Evolutionary conservation across 2,113 vertebrate genomes (phyloP).

Genomic region (Dryoscopus gambensis): DNA sequence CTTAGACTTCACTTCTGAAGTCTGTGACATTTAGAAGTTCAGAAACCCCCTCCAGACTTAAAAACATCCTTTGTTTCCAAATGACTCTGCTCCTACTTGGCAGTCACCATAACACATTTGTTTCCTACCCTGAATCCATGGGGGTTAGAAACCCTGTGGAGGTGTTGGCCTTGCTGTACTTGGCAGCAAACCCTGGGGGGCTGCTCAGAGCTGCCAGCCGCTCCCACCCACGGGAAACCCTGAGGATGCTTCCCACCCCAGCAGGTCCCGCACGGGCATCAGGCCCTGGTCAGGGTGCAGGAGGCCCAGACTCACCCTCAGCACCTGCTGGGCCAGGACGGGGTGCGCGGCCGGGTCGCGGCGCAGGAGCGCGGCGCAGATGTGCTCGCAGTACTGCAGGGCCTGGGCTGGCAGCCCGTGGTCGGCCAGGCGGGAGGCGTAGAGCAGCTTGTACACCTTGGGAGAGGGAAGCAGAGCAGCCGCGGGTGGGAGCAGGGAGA

Average conservation of each 20-base stretch:
- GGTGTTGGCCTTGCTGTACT: not conserved
- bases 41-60: not conserved
- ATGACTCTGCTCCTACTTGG: not conserved
- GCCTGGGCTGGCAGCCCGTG: conserved; percentile 82
- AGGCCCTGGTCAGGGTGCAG: not conserved
- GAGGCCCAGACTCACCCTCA: conserved; percentile 74
- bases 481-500: not conserved
- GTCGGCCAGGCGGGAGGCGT: conserved; percentile 85
- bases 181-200: not conserved
- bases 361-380: conserved; percentile 67
- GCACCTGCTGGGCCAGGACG: conserved; percentile 76
- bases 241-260: not conserved
- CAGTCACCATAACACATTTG: not conserved
- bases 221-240: not conserved
- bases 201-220: not conserved
- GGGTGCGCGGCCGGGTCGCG: conserved; percentile 47
- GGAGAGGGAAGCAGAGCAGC: not conserved
- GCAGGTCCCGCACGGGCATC: fast-evolving
- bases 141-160: not conserved
- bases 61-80: not conserved
- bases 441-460: conserved; percentile 89
- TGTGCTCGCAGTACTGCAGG: conserved; percentile 87
- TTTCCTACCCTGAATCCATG: not conserved
- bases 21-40: not conserved
- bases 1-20: not conserved